Base-by-base conservation (phyloP, 2,888 invertebrate species). In the Drosophila macrospina region DNA sequence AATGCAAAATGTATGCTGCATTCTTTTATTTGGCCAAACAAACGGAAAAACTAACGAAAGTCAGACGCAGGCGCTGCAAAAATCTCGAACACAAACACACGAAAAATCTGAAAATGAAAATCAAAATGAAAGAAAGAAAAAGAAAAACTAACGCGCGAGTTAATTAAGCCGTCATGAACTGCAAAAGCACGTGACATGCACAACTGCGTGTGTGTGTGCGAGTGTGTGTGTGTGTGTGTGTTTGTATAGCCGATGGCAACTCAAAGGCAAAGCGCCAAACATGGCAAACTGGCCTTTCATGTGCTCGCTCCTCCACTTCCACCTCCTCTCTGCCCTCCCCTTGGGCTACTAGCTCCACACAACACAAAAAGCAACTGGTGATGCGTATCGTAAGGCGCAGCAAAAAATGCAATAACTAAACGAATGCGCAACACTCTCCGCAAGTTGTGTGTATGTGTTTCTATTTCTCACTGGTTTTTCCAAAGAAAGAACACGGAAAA, bases 161-260 rank as follows among this genome's bases (percentile, higher is more conserved):
- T 79, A 79, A 79, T 79, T 79, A 79, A 80, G 75, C 78, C 80
- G 66, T 79, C 80, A 79, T 78, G 78, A 80, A 79, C 69, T 78
- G 75, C 64, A 78, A 78, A 71, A 80, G 60, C 71, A 79, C 57
- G 68, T 80, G 78, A 78, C 78, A 69, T 69, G 63, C 48, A 76
- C 68, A 61, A 34, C n/a, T 37, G 20, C 8, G 13, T 28, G 24
- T 41, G 13, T 20, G 13, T 32, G 28, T 20, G 16, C 34, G 54
- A 36, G 34, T 56, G 24, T 32, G 7, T 32, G 26, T 51, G 32
- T 51, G 39, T 50, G 39, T 41, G 13, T 51, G 24, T 24, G 30
- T 48, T 16, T 44, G 48, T 41, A 13, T 66, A 26, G 50, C 74
- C 70, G 51, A 32, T 36, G 67, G 77, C 74, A 41, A 74, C 77